phyloP scores from a whole-genome alignment of 1,140 invertebrate genomes.

The Chironomus striatipennis region DNA sequence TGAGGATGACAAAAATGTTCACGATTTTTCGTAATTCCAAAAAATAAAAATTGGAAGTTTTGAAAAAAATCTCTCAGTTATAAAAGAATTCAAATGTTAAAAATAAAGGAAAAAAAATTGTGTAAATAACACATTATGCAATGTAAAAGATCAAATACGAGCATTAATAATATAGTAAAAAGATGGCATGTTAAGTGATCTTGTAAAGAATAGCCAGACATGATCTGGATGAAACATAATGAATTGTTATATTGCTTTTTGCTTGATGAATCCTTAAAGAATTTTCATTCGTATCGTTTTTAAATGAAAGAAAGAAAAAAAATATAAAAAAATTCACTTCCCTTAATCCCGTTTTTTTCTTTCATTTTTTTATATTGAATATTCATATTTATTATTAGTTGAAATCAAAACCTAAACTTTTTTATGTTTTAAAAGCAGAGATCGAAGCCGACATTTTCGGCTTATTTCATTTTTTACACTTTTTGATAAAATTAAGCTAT shows the following conservation, averaged over 20 bases:
- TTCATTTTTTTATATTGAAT: too few relatives aligned
- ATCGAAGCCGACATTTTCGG: too few relatives aligned
- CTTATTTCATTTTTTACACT: too few relatives aligned
- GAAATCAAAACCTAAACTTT: not conserved
- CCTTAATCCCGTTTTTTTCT: too few relatives aligned
- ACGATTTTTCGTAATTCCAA: too few relatives aligned
- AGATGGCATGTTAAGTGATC: not conserved
- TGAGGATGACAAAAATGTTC: too few relatives aligned
- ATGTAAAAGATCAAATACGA: not conserved
- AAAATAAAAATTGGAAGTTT: too few relatives aligned
- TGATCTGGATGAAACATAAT: not conserved
- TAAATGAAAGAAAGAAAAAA: too few relatives aligned
- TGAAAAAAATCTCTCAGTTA: too few relatives aligned
- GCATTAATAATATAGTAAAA: not conserved
- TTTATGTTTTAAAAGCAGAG: not conserved
- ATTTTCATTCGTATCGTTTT: slow-evolving; percentile 1
- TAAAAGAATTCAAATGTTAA: too few relatives aligned
- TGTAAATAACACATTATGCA: not conserved
- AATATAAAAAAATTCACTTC: too few relatives aligned
- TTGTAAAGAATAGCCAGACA: not conserved
- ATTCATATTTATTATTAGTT: not conserved
- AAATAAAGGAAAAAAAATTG: not conserved
- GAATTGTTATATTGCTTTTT: slow-evolving; percentile 3
- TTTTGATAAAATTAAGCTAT: too few relatives aligned
- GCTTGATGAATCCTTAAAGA: slow-evolving; percentile 7